Base-by-base conservation (phyloP, 2,113 vertebrate genomes). In the Vicugna pacos region DNA sequence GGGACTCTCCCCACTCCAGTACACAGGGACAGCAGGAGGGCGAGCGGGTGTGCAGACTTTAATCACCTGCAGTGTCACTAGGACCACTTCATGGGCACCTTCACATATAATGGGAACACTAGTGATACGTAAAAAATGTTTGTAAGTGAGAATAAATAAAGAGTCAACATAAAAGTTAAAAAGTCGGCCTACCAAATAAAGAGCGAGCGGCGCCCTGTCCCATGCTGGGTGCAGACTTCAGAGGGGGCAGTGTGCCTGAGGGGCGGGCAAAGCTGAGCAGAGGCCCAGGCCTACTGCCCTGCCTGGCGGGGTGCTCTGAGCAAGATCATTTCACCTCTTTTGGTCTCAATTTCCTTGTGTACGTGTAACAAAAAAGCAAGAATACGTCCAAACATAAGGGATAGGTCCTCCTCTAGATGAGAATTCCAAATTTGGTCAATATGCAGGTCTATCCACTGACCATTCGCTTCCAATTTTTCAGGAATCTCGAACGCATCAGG, bases 361-460 rank as follows among this genome's bases (percentile, higher is more conserved):
- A 8, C 0, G 2, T 70, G 5, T 81, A 56, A 93, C 35, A 80
- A 79, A 84, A 94, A 54, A 38, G 8, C 67, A 62, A 72, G 13
- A 80, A 14, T 17, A 90, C 93, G 69, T 86, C 75, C 64, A 84
- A 50, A 60, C 1, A 1, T 12, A 13, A 89, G 30, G 26, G 50
- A 64, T 42, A 3, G 42, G n/a, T 32, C 85, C 48, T 48, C 26
- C 26, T 75, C 12, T 14, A 62, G n/a, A 81, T 46, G 20, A 87
- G 54, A 81, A 91, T 77, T 52, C 88, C 69, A 77, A 86, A 90
- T 38, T 7, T 62, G 79, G 75, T 48, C 79, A 80, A 62, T 20
- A 76, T 0, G 1, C 50, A 64, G 73, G 58, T 88, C 70, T 69
- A 56, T 8, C 19, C 46, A 62, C 46, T 32, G 42, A 83, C 60